Percentiles rank a stretch among this genome's conserved stretches.
Evolutionary conservation across 2,888 invertebrate species (phyloP).

Genomic region (Shargacucullia verbasci): DNA sequence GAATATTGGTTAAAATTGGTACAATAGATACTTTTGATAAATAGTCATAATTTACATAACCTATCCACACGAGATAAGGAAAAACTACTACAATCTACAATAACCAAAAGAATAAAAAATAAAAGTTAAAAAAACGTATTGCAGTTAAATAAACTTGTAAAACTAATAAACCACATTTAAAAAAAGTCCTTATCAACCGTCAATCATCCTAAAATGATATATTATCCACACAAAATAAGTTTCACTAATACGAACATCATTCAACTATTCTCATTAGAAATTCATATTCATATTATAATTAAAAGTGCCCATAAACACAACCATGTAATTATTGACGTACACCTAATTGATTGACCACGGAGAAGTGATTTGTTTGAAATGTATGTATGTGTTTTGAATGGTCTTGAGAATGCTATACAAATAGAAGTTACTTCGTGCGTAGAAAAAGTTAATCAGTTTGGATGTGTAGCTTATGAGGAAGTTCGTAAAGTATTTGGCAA

Average conservation of each 20-base stretch:
- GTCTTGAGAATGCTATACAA: slow-evolving; percentile 27
- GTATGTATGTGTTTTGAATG: slow-evolving; percentile 49
- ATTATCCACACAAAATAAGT: slow-evolving; percentile 46
- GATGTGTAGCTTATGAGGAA: slow-evolving; percentile 44
- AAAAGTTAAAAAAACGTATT: too few relatives aligned
- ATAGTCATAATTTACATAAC: too few relatives aligned
- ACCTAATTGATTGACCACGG: slow-evolving; percentile 80
- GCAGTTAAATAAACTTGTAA: slow-evolving; percentile 1
- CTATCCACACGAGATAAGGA: too few relatives aligned
- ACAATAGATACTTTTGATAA: too few relatives aligned
- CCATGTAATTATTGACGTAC: slow-evolving; percentile 73
- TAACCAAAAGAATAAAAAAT: too few relatives aligned
- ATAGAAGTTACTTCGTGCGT: slow-evolving; percentile 47
- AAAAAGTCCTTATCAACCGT: slow-evolving; percentile 33
- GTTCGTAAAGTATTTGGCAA: slow-evolving; percentile 41
- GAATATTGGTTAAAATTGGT: too few relatives aligned
- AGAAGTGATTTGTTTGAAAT: slow-evolving; percentile 69
- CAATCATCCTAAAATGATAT: slow-evolving; percentile 52
- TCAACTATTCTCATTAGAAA: slow-evolving; percentile 67
- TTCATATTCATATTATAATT: slow-evolving; percentile 75
- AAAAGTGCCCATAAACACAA: slow-evolving; percentile 70
- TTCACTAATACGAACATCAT: slow-evolving; percentile 66
- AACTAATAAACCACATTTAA: slow-evolving; percentile 34
- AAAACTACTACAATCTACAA: too few relatives aligned
- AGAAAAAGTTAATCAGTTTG: slow-evolving; percentile 47